These are phyloP conservation scores for Rhopalosiphum nymphaeae DNA, from an alignment of 2,888 invertebrate genomes.

Conservation along the genomic window DNA sequence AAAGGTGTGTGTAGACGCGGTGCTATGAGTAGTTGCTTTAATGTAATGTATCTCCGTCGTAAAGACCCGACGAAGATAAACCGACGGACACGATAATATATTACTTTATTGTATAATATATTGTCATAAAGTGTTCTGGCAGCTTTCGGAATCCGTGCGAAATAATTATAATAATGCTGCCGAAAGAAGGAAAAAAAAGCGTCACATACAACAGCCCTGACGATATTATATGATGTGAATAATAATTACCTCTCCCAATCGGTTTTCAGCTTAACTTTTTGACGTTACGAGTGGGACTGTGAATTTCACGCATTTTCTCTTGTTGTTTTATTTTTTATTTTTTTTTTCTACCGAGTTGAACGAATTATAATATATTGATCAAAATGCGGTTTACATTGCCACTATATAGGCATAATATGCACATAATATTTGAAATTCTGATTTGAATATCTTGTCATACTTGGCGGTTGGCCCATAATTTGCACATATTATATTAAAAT, in stretches of 20 bases:
- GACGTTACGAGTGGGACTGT: not conserved
- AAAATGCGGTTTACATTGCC: not conserved
- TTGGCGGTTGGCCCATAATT: not conserved
- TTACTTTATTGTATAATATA: conserved; percentile 1
- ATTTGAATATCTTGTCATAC: not conserved
- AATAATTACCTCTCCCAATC: not conserved
- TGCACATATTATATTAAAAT: not conserved
- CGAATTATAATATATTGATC: not conserved
- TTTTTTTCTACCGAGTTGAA: not conserved
- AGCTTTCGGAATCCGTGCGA: not conserved
- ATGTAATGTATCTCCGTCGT: not conserved
- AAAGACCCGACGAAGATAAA: not conserved
- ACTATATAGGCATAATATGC: not conserved
- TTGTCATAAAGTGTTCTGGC: not conserved
- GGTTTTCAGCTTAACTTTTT: not conserved
- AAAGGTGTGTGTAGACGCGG: not conserved
- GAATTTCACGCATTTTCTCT: not conserved
- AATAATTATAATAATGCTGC: not conserved
- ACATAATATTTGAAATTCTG: not conserved
- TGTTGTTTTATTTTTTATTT: not conserved
- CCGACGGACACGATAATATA: not conserved
- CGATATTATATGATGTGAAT: not conserved
- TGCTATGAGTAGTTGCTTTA: not conserved
- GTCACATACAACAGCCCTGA: not conserved
- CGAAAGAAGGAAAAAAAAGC: not conserved